Conservation (phyloP, 2,888 invertebrate species). For the Holacanthella duospinosa region DNA sequence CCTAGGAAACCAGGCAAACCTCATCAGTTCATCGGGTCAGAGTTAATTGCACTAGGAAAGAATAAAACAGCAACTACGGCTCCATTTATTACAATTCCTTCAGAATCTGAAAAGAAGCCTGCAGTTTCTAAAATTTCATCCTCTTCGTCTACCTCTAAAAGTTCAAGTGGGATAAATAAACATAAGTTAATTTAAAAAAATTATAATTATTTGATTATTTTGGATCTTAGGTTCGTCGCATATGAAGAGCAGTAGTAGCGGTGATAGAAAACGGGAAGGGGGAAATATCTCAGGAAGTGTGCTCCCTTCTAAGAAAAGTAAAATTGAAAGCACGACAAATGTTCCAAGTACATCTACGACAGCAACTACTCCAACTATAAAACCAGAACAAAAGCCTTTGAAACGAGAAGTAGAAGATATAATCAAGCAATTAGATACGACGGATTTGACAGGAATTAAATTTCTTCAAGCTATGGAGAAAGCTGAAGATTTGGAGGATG, state of each 20-base stretch:
- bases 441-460: slow-evolving; percentile 22
- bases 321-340: not conserved
- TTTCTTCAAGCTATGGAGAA: slow-evolving; percentile 26
- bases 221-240: not conserved
- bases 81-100: too few relatives aligned
- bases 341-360: slow-evolving; percentile 4
- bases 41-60: slow-evolving; percentile 29
- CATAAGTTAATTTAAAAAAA: not conserved
- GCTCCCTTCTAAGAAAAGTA: not conserved
- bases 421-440: slow-evolving; percentile 15
- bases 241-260: not conserved
- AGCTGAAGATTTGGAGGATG: slow-evolving; percentile 14
- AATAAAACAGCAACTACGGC: slow-evolving; percentile 6
- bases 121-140: not conserved
- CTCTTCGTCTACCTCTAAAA: not conserved
- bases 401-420: slow-evolving; percentile 16
- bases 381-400: slow-evolving; percentile 13
- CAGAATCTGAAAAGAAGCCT: not conserved
- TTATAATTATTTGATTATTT: not conserved
- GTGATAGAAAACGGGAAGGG: not conserved
- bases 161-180: not conserved
- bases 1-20: slow-evolving; percentile 18
- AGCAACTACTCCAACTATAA: not conserved
- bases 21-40: slow-evolving; percentile 25
- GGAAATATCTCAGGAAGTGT: not conserved